Evolutionary conservation across 2,797 vertebrate genomes (phyloP).

Genomic region (Cossypha heuglini): DNA sequence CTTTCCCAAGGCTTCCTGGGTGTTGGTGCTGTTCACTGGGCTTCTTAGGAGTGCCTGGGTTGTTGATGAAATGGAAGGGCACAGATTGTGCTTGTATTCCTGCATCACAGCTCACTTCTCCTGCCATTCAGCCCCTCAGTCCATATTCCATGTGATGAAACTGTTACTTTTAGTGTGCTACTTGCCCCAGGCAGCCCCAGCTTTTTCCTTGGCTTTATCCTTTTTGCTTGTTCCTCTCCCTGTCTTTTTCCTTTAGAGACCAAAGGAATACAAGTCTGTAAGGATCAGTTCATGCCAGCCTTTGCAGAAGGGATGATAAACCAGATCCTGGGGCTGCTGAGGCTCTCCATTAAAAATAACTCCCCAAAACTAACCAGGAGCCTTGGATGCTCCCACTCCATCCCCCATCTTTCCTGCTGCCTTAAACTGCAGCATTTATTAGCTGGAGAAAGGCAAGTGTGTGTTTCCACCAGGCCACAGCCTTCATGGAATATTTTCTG

Average conservation of each 20-base stretch:
- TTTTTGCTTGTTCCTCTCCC: neutral
- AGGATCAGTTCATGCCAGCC: neutral
- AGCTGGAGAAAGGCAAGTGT: neutral
- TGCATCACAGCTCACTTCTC: neutral
- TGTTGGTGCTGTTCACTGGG: neutral
- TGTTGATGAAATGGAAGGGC: neutral
- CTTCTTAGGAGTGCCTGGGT: neutral
- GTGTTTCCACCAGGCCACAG: neutral
- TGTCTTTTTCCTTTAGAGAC: neutral
- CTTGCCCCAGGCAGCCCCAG: neutral
- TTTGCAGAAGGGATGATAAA: neutral
- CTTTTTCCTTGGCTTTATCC: neutral
- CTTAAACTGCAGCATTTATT: neutral
- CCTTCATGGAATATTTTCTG: neutral
- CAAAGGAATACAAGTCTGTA: neutral
- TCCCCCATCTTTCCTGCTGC: neutral
- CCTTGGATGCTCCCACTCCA: neutral
- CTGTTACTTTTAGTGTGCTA: neutral
- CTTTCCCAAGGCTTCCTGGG: neutral
- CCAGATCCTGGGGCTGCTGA: neutral
- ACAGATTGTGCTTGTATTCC: neutral
- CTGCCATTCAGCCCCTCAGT: neutral
- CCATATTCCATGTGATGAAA: fast-evolving
- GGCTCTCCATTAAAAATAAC: neutral
- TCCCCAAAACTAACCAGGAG: neutral